These are phyloP conservation scores for Loripinus fragilis DNA, from an alignment of 2,888 invertebrate species.

Conservation along the genomic window DNA sequence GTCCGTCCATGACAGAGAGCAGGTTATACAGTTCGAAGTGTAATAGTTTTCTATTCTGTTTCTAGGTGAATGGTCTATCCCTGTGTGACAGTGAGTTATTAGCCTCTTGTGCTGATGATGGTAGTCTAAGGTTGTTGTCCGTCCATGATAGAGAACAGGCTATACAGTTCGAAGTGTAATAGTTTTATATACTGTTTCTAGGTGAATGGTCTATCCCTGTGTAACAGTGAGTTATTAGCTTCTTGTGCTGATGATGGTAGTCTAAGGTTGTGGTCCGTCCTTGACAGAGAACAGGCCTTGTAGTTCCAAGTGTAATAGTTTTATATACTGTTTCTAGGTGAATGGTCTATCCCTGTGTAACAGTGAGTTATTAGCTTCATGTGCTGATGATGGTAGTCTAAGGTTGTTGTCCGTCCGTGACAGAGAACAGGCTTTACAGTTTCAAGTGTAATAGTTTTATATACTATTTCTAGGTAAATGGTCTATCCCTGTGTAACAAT, in stretches of 20 bases:
- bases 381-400: constrained; percentile 81
- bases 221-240: constrained; percentile 72
- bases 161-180: constrained; percentile 81
- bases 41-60: constrained; percentile 36
- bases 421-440: constrained; percentile 81
- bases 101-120: constrained; percentile 80
- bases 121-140: constrained; percentile 81
- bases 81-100: constrained; percentile 72
- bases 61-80: constrained; percentile 77
- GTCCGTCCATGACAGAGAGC: constrained; percentile 79
- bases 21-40: constrained; percentile 82
- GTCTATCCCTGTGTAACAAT: constrained; percentile 70
- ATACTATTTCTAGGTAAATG: constrained; percentile 72
- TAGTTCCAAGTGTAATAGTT: constrained; percentile 82
- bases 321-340: constrained; percentile 65
- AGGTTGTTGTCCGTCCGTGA: constrained; percentile 79
- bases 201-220: constrained; percentile 77
- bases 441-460: constrained; percentile 79
- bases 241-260: constrained; percentile 82
- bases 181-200: constrained; percentile 39
- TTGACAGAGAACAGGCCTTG: constrained; percentile 79
- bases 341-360: constrained; percentile 75
- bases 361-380: constrained; percentile 74
- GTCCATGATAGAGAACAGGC: constrained; percentile 79
- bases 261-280: constrained; percentile 79